Conservation (phyloP, 2,113 vertebrate species). For the Xiphophorus couchianus region DNA sequence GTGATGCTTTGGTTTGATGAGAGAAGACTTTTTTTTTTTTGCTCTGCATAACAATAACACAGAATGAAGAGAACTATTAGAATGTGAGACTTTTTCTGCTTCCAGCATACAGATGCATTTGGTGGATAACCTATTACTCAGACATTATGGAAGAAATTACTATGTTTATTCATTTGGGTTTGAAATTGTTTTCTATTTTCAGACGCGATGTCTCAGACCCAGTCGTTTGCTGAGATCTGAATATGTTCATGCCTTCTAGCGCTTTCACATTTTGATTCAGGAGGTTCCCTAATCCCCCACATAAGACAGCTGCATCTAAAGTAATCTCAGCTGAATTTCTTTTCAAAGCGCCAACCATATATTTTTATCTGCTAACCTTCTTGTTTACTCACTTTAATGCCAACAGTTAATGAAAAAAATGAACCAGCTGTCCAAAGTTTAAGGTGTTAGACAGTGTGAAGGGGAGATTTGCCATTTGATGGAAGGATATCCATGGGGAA, state of each 20-base stretch:
- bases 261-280: constrained; percentile 20
- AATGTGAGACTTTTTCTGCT: constrained; percentile 31
- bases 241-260: constrained; percentile 27
- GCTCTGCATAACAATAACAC: constrained; percentile 69
- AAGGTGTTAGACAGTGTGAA: background rate
- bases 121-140: constrained; percentile 49
- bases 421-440: background rate
- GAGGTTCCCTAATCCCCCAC: constrained; percentile 28
- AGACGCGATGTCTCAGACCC: constrained; percentile 31
- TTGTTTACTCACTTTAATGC: constrained; percentile 17
- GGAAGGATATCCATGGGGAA: background rate
- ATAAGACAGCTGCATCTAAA: constrained; percentile 22
- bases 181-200: constrained; percentile 57
- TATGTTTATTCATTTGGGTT: constrained; percentile 57
- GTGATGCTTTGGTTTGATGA: constrained; percentile 75
- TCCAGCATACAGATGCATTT: constrained; percentile 50
- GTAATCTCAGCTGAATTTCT: constrained; percentile 7
- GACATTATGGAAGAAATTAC: constrained; percentile 42
- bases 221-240: constrained; percentile 42
- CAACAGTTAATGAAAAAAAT: constrained; percentile 21
- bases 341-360: background rate
- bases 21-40: constrained; percentile 60
- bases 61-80: constrained; percentile 60
- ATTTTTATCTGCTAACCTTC: constrained; percentile 13
- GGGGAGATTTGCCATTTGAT: background rate